Evolutionary conservation across 2,888 invertebrate species (phyloP).

Genomic region (Microdon myrmicae): DNA sequence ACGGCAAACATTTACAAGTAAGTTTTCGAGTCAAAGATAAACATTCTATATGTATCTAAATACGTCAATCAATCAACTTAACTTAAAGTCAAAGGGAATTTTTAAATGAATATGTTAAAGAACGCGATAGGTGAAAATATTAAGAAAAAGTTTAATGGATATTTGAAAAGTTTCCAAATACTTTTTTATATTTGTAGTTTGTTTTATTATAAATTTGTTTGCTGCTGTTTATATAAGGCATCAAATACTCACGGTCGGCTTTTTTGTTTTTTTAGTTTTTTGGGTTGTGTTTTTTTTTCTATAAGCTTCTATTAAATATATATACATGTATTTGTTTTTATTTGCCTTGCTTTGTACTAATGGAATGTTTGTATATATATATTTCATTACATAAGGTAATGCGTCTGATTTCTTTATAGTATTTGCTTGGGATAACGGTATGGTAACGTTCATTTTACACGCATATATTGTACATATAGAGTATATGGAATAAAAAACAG

Average conservation of each 20-base stretch:
- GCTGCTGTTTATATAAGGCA: constrained; percentile 37
- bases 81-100: constrained; percentile 16
- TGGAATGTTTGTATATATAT: constrained; percentile 22
- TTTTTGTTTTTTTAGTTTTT: constrained; percentile 8
- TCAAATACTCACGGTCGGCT: constrained; percentile 54
- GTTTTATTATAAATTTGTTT: constrained; percentile 8
- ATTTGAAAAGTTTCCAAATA: constrained; percentile 18
- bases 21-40: constrained; percentile 15
- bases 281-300: constrained; percentile 10
- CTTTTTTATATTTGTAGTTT: constrained; percentile 10
- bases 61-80: constrained; percentile 7
- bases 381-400: constrained; percentile 15
- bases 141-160: constrained; percentile 11
- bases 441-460: constrained; percentile 48
- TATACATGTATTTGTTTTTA: constrained; percentile 27
- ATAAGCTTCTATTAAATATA: constrained; percentile 44
- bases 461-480: constrained; percentile 48
- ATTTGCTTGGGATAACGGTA: constrained; percentile 47
- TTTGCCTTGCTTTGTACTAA: constrained; percentile 40
- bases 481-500: constrained; percentile 56
- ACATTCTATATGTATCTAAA: constrained; percentile 27
- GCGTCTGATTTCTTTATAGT: constrained; percentile 52
- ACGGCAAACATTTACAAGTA: constrained; percentile 46
- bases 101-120: constrained; percentile 23
- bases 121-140: constrained; percentile 39